Conservation (phyloP, 2,888 invertebrate genomes). For the Netelia melanura region DNA sequence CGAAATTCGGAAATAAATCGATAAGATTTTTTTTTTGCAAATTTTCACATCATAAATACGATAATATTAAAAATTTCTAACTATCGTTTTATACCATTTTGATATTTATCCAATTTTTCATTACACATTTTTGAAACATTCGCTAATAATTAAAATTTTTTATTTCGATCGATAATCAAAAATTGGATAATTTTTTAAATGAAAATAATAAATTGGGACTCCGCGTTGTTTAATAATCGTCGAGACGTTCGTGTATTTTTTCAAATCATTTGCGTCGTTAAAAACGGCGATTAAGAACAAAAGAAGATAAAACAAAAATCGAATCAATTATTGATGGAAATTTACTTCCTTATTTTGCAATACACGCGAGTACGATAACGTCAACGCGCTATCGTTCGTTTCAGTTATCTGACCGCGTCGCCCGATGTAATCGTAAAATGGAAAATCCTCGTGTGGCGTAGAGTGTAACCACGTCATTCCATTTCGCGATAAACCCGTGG, state of each 20-base stretch:
- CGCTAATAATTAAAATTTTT: background rate
- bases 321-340: background rate
- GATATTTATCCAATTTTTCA: too few species aligned
- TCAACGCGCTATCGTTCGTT: conserved; percentile 20
- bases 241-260: background rate
- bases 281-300: background rate
- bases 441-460: conserved; percentile 48
- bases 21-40: too few species aligned
- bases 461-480: conserved; percentile 38
- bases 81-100: too few species aligned
- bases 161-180: background rate
- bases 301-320: background rate
- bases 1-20: background rate
- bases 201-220: too few species aligned
- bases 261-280: background rate
- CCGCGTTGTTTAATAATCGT: too few species aligned
- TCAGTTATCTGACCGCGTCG: conserved; percentile 21
- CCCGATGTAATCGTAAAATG: conserved; percentile 22
- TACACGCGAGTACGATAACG: background rate
- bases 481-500: conserved; percentile 33
- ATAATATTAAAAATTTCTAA: too few species aligned
- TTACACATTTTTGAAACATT: background rate
- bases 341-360: background rate
- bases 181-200: background rate
- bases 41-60: too few species aligned